Evolutionary conservation across 2,113 vertebrate genomes (phyloP).

Genomic region (Sinosuthora webbiana): DNA sequence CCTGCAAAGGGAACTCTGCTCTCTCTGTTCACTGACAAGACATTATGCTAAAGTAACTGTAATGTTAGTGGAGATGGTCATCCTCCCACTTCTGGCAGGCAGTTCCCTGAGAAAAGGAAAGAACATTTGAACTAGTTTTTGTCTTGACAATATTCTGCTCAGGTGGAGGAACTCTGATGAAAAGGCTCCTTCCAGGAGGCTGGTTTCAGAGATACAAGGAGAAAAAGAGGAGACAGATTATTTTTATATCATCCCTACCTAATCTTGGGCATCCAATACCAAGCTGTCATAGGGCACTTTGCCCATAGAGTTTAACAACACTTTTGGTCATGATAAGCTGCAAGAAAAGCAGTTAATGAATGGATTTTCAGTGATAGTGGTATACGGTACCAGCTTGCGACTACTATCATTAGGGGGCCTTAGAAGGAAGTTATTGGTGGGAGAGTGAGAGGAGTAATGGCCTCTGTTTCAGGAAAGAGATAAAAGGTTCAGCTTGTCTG

Average conservation of each 20-base stretch:
- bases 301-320: background rate
- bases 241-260: background rate
- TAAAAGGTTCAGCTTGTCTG: background rate
- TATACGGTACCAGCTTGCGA: background rate
- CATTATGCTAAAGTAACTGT: background rate
- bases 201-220: background rate
- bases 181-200: background rate
- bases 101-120: background rate
- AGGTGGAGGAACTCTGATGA: background rate
- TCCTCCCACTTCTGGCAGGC: background rate
- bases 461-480: background rate
- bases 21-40: background rate
- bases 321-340: background rate
- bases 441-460: background rate
- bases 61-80: background rate
- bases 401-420: background rate
- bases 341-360: background rate
- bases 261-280: background rate
- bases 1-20: background rate
- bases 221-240: background rate
- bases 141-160: background rate
- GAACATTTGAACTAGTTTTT: background rate
- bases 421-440: background rate
- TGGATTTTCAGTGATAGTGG: background rate
- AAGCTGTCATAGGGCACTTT: accelerated